phyloP scores from a whole-genome alignment of 2,888 invertebrate genomes.

The Drosophila subsilvestris region DNA sequence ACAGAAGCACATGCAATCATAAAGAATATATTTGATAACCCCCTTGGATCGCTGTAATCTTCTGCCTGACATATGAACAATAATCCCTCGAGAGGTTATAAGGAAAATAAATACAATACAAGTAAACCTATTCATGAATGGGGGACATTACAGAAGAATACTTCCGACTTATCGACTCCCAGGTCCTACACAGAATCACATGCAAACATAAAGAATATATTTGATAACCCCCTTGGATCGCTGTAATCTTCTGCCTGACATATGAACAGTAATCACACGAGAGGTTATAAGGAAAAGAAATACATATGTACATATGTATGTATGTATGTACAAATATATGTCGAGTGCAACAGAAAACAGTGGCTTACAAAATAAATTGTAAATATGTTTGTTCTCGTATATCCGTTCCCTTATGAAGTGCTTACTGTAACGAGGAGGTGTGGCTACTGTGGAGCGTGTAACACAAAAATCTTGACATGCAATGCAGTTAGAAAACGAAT shows the following conservation, averaged over 20 bases:
- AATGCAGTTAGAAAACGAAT: slow-evolving; percentile 8
- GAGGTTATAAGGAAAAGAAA: background rate
- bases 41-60: no score
- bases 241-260: background rate
- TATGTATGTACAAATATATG: slow-evolving; percentile 9
- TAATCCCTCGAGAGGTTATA: background rate
- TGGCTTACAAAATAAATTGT: slow-evolving; percentile 21
- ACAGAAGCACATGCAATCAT: no score
- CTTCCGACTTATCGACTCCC: no score
- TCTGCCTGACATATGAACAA: background rate
- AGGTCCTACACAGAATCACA: no score
- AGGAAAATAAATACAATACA: background rate
- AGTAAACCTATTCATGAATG: no score
- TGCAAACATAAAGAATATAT: no score
- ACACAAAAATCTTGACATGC: slow-evolving; percentile 46
- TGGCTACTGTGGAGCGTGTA: background rate
- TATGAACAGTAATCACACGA: background rate
- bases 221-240: no score
- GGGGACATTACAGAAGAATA: no score
- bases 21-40: no score
- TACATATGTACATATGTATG: slow-evolving; percentile 2
- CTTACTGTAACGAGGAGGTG: background rate
- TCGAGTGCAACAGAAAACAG: slow-evolving; percentile 34
- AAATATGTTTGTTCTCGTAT: slow-evolving; percentile 5
- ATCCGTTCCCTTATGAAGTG: slow-evolving; percentile 15